A percentile compares a stretch with the other conserved stretches of the same genome.
These are phyloP conservation scores for Nothoprocta perdicaria DNA, from an alignment of 2,113 vertebrate species.

Conservation along the genomic window DNA sequence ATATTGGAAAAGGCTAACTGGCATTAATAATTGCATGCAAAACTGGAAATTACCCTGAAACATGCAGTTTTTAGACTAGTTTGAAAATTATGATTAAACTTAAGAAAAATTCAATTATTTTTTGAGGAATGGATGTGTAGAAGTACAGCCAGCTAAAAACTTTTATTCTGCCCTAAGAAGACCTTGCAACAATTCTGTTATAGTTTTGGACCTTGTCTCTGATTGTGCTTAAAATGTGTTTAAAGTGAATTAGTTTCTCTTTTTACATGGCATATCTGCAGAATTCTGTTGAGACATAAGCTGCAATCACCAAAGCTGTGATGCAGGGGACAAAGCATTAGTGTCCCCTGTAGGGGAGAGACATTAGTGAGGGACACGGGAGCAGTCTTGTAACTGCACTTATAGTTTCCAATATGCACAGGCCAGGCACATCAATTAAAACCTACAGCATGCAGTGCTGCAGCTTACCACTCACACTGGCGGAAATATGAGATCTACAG, in stretches of 20 bases:
- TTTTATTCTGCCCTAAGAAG: background rate
- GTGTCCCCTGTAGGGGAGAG: background rate
- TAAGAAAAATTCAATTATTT: background rate
- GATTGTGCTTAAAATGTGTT: accelerated
- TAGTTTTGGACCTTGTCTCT: background rate
- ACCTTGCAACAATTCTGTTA: background rate
- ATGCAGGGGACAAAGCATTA: background rate
- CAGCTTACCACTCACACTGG: background rate
- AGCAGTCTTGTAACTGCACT: background rate
- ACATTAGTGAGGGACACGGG: background rate
- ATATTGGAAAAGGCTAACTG: background rate
- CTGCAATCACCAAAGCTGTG: background rate
- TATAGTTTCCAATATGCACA: background rate
- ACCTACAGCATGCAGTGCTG: accelerated
- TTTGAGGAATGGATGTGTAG: background rate
- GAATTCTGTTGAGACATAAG: background rate
- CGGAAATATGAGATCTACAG: background rate
- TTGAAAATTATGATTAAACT: background rate
- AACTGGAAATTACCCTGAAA: background rate
- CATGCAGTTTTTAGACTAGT: accelerated
- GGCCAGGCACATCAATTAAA: background rate
- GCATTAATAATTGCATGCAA: accelerated
- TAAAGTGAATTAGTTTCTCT: background rate
- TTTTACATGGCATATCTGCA: background rate
- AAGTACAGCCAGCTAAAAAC: background rate